Conservation (phyloP, 2,797 vertebrate species). For the Bothrops alternatus region DNA sequence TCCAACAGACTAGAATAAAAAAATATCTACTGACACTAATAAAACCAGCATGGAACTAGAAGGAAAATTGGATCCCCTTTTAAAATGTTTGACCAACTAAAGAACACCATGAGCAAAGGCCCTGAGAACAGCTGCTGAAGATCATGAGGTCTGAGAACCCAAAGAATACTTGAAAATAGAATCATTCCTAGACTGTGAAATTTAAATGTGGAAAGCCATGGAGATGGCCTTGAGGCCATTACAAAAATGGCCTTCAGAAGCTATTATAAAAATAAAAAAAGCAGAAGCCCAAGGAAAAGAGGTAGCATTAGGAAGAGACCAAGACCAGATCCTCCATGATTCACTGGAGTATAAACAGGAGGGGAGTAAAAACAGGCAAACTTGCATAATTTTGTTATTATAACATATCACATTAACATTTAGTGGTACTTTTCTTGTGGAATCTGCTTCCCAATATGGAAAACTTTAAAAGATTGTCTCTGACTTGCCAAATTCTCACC, state of each 20-base stretch:
- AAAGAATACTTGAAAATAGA: not conserved
- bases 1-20: not conserved
- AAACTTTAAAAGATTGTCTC: not conserved
- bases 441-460: not conserved
- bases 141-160: not conserved
- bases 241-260: not conserved
- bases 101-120: not conserved
- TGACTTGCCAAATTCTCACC: not conserved
- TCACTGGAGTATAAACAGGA: not conserved
- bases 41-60: not conserved
- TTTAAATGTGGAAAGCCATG: not conserved
- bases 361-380: not conserved
- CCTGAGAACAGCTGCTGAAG: not conserved
- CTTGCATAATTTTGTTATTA: not conserved
- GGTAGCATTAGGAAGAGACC: not conserved
- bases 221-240: not conserved
- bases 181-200: not conserved
- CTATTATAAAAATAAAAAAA: not conserved
- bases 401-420: not conserved
- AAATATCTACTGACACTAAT: not conserved
- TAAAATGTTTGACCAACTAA: not conserved
- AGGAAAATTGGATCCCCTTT: not conserved
- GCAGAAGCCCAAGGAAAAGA: not conserved
- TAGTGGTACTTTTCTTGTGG: no score
- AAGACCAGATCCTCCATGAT: not conserved